A percentile compares a stretch with the other conserved stretches of the same genome.
phyloP scores from a whole-genome alignment of 2,888 invertebrate genomes.

The Calameuta idolon region DNA sequence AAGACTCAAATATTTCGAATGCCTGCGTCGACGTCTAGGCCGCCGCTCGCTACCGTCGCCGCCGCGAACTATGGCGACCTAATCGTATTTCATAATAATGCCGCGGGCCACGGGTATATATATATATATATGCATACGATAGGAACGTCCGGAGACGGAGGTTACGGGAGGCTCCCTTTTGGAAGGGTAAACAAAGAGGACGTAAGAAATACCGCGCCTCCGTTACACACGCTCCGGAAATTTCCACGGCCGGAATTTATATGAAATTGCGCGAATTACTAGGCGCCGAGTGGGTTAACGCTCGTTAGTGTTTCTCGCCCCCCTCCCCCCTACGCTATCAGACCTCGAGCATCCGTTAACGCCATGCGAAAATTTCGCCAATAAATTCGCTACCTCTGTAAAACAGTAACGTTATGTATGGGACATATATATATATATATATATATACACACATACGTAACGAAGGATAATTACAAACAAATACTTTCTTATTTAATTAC shows the following conservation, averaged over 20 bases:
- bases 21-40: slow-evolving; percentile 26
- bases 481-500: not conserved
- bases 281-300: slow-evolving; percentile 33
- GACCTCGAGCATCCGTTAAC: not conserved
- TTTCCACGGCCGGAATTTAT: slow-evolving; percentile 64
- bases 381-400: not conserved
- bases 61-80: slow-evolving; percentile 33
- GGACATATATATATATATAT: not conserved
- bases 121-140: not conserved
- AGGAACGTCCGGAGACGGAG: slow-evolving; percentile 15
- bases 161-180: slow-evolving; percentile 20
- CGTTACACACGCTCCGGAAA: slow-evolving; percentile 43
- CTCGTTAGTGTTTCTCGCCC: not conserved
- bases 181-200: slow-evolving; percentile 56
- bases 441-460: not conserved
- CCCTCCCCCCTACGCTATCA: not conserved
- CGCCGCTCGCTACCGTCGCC: slow-evolving; percentile 7
- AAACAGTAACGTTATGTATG: not conserved
- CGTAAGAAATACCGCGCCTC: slow-evolving; percentile 59
- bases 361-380: not conserved
- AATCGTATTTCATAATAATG: slow-evolving; percentile 62
- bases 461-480: not conserved
- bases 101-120: slow-evolving; percentile 22
- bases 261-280: slow-evolving; percentile 67
- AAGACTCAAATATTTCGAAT: slow-evolving; percentile 49